Conservation (phyloP, 2,888 invertebrate genomes). For the Clunio marinus region DNA sequence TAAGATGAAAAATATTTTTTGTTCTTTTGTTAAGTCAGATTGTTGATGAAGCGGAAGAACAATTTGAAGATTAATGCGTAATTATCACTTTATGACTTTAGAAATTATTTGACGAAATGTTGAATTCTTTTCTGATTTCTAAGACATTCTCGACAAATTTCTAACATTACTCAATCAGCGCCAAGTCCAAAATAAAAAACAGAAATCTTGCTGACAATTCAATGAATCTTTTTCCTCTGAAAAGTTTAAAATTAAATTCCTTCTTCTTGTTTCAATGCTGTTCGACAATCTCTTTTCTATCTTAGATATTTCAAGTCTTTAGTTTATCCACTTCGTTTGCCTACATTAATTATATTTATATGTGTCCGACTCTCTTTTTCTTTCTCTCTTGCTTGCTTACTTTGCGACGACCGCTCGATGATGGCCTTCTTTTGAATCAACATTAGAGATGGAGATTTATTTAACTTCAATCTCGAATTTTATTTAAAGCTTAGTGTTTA, state of each 20-base stretch:
- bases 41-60: too few relatives aligned
- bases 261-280: not conserved
- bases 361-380: not conserved
- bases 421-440: not conserved
- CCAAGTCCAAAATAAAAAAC: not conserved
- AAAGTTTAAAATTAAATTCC: not conserved
- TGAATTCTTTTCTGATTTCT: too few relatives aligned
- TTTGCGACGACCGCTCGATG: not conserved
- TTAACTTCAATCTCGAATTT: not conserved
- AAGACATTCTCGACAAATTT: not conserved
- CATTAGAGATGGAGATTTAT: not conserved
- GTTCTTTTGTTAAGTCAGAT: too few relatives aligned
- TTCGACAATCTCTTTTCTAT: conserved; percentile 6
- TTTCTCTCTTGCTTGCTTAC: not conserved
- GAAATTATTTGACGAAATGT: not conserved
- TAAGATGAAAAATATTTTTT: too few relatives aligned
- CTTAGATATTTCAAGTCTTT: not conserved
- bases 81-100: not conserved
- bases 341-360: conserved; percentile 8
- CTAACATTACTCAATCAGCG: too few relatives aligned
- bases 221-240: not conserved
- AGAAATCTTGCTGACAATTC: not conserved
- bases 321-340: not conserved
- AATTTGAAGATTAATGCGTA: too few relatives aligned
- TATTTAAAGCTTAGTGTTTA: not conserved